Evolutionary conservation across 92 coral and sea anemone genomes (phyloP).

Genomic region (Epizoanthus ramosus): DNA sequence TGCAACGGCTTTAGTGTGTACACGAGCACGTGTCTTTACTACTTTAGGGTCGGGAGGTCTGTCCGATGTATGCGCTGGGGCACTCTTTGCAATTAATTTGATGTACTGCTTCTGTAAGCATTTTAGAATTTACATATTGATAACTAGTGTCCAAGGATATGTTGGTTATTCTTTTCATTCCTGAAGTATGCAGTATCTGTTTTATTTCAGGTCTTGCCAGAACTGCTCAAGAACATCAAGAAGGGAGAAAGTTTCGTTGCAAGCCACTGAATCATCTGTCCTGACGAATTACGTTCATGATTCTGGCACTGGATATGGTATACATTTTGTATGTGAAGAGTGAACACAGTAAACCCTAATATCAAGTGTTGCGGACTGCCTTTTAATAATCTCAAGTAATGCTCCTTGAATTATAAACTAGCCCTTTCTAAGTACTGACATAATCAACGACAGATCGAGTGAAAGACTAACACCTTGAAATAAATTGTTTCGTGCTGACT

Average conservation of each 20-base stretch:
- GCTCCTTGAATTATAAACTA: too few species aligned
- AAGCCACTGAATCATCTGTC: constrained; percentile 12
- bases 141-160: neutral
- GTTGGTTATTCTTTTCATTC: neutral
- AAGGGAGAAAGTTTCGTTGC: constrained; percentile 90
- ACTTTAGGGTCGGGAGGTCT: too few species aligned
- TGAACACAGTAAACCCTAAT: neutral
- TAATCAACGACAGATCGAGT: too few species aligned
- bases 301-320: too few species aligned
- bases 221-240: constrained; percentile 84
- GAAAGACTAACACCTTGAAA: too few species aligned
- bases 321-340: neutral
- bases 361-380: neutral
- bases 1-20: too few species aligned
- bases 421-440: too few species aligned
- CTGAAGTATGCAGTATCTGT: neutral
- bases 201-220: constrained; percentile 77
- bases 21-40: too few species aligned
- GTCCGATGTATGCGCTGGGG: too few species aligned
- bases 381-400: neutral
- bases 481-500: too few species aligned
- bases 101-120: too few species aligned
- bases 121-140: neutral
- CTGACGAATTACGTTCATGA: neutral
- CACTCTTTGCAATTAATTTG: too few species aligned